A percentile compares a stretch with the other conserved stretches of the same genome.
Conservation (phyloP, 2,888 invertebrate genomes). For the Metalampra italica region DNA sequence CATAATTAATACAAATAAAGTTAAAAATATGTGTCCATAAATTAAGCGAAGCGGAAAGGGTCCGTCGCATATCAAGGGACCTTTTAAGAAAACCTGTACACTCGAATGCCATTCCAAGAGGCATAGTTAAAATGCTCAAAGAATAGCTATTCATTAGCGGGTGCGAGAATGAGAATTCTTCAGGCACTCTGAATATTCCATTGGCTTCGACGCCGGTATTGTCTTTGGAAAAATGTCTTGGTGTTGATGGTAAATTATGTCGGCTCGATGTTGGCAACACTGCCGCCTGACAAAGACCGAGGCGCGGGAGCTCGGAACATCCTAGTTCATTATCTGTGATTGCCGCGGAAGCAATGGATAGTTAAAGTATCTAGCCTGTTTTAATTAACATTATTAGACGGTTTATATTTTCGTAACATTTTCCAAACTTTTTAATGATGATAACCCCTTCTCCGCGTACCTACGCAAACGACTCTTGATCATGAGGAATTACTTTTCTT, state of each 20-base stretch:
- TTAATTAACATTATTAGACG: constrained; percentile 6
- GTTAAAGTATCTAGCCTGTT: constrained; percentile 4
- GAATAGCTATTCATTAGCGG: constrained; percentile 79
- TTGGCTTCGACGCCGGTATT: constrained; percentile 66
- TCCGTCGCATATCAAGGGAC: constrained; percentile 70
- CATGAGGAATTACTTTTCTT: too few species aligned
- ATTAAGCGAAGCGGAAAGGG: constrained; percentile 74
- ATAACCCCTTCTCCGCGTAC: too few species aligned
- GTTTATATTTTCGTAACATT: not conserved
- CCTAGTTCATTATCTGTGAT: constrained; percentile 53
- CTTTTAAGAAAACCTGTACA: constrained; percentile 76
- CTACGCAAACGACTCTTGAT: too few species aligned
- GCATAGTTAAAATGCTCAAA: constrained; percentile 78
- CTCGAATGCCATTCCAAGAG: constrained; percentile 71
- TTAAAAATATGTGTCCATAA: constrained; percentile 62
- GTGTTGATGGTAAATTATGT: constrained; percentile 68
- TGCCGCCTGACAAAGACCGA: constrained; percentile 34
- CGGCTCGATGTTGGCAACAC: constrained; percentile 42
- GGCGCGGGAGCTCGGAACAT: constrained; percentile 31
- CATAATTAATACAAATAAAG: constrained; percentile 72
- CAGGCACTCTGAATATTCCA: constrained; percentile 73
- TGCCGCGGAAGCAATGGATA: constrained; percentile 7
- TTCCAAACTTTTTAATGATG: too few species aligned
- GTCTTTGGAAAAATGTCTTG: constrained; percentile 73
- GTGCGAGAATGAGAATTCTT: constrained; percentile 78